Percentiles rank a stretch among this genome's conserved stretches.
Conservation (phyloP, 2,113 vertebrate species). For the Rhinopithecus roxellana region DNA sequence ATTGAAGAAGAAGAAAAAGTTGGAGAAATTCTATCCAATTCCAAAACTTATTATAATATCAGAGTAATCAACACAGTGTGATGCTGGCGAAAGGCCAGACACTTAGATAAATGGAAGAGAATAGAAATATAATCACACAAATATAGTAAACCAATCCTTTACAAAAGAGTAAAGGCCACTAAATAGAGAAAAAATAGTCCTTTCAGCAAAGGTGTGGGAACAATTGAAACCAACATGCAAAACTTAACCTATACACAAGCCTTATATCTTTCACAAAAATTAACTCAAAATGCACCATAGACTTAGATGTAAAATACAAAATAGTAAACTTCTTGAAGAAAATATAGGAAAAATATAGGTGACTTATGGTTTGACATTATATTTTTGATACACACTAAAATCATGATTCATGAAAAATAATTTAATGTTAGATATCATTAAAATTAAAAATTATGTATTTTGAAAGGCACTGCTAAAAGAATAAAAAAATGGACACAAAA, state of each 20-base stretch:
- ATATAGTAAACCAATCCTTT: not conserved
- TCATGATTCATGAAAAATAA: not conserved
- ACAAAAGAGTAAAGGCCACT: not conserved
- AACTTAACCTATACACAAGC: not conserved
- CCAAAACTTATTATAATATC: not conserved
- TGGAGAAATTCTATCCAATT: not conserved
- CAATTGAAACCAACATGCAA: not conserved
- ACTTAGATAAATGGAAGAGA: not conserved
- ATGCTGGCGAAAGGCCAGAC: not conserved
- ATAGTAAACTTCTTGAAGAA: not conserved
- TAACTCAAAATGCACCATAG: not conserved
- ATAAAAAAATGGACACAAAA: not conserved
- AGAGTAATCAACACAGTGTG: not conserved
- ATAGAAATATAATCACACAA: not conserved
- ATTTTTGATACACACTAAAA: not conserved
- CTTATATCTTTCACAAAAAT: not conserved
- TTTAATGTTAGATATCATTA: not conserved
- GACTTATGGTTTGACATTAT: not conserved
- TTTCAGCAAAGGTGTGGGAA: not conserved
- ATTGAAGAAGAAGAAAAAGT: not conserved
- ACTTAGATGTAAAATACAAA: not conserved
- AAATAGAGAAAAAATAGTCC: not conserved
- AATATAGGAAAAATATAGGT: not conserved
- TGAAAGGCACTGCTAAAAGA: not conserved
- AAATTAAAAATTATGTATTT: not conserved